Evolutionary conservation across 92 coral and sea anemone genomes (phyloP).

Genomic region (Umimayanthus chanpuru): DNA sequence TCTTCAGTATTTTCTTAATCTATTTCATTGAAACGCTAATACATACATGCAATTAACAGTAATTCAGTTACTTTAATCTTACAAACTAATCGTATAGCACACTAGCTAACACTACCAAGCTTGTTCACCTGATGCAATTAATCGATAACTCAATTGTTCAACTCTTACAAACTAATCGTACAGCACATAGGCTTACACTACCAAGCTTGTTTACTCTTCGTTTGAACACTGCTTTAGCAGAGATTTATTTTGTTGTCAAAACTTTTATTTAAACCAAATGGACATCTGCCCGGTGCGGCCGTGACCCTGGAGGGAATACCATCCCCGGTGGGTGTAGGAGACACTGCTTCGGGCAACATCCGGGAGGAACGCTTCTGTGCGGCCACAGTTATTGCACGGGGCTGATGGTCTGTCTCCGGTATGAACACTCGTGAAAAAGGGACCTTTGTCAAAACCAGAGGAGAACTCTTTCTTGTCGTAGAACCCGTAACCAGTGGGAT

Average conservation of each 20-base stretch:
- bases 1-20: too few relatives aligned
- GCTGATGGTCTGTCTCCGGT: slow-evolving; percentile 74
- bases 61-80: too few relatives aligned
- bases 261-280: slow-evolving; percentile 90
- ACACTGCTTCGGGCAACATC: slow-evolving; percentile 40
- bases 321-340: slow-evolving; percentile 74
- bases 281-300: slow-evolving; percentile 87
- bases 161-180: too few relatives aligned
- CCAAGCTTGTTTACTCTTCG: too few relatives aligned
- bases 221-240: background rate
- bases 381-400: slow-evolving; percentile 51
- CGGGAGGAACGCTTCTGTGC: slow-evolving; percentile 48
- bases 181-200: too few relatives aligned
- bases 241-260: background rate
- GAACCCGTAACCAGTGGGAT: slow-evolving; percentile 70
- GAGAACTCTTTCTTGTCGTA: slow-evolving; percentile 53
- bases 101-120: too few relatives aligned
- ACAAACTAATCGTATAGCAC: too few relatives aligned
- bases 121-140: too few relatives aligned
- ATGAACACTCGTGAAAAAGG: slow-evolving; percentile 94
- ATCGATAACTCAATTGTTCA: too few relatives aligned
- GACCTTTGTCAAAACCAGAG: slow-evolving; percentile 64
- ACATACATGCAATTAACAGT: too few relatives aligned
- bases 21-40: too few relatives aligned
- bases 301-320: slow-evolving; percentile 67